Conservation (phyloP, 2,113 vertebrate genomes). For the Prunella himalayana region DNA sequence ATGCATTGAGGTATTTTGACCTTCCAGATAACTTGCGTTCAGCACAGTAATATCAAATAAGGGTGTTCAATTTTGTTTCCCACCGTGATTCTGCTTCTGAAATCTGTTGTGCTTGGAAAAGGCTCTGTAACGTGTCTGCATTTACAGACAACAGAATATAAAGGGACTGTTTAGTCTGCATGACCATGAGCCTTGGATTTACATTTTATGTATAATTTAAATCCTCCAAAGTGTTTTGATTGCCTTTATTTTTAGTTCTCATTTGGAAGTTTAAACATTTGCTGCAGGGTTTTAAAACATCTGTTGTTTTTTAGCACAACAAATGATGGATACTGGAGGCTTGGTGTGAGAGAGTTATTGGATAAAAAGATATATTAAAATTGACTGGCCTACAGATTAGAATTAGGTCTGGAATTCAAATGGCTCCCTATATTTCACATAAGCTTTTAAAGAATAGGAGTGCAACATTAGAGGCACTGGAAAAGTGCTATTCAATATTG, state of each 20-base stretch:
- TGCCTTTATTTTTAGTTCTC: conserved; percentile 11
- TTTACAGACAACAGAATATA: neutral
- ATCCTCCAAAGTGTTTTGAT: neutral
- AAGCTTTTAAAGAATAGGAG: neutral
- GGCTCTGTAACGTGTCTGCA: neutral
- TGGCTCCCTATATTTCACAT: neutral
- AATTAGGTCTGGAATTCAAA: neutral
- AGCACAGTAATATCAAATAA: neutral
- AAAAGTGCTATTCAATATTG: neutral
- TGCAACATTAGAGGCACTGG: neutral
- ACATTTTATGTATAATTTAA: neutral
- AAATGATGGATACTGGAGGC: neutral
- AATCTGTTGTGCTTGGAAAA: neutral
- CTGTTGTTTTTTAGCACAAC: conserved; percentile 22
- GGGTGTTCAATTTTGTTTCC: neutral
- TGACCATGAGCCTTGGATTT: neutral
- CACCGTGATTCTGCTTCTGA: neutral
- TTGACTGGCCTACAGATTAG: neutral
- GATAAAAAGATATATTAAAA: neutral
- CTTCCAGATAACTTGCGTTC: neutral
- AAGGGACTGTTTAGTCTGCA: neutral
- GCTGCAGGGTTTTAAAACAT: conserved; percentile 9
- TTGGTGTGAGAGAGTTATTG: neutral
- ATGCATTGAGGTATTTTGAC: neutral
- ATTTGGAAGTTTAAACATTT: conserved; percentile 26